A percentile compares a stretch with the other conserved stretches of the same genome.
These are phyloP conservation scores for Amblyjoppa proteus DNA, from an alignment of 2,888 invertebrate genomes.

Conservation along the genomic window DNA sequence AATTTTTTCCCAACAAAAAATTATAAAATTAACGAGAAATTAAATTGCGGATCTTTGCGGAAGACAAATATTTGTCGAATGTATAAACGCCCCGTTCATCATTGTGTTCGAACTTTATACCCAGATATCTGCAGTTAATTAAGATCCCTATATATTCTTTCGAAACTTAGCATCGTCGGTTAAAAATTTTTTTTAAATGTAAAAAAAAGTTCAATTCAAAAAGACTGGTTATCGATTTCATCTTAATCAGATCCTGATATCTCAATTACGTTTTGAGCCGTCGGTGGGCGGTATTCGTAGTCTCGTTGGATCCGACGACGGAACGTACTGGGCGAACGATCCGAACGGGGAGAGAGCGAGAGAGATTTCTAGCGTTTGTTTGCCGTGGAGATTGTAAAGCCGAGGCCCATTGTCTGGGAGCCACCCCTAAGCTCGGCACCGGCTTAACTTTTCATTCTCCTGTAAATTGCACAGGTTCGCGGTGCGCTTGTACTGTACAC, in stretches of 20 bases:
- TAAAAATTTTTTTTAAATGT: too few species aligned
- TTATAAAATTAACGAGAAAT: too few species aligned
- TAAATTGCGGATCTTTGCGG: too few species aligned
- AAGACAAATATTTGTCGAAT: too few species aligned
- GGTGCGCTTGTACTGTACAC: conserved; percentile 60
- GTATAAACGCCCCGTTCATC: too few species aligned
- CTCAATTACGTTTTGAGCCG: conserved; percentile 83
- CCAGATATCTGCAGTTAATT: too few species aligned
- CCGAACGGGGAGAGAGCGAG: conserved; percentile 36
- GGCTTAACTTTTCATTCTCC: conserved; percentile 85
- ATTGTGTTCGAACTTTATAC: too few species aligned
- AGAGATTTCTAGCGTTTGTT: conserved; percentile 79
- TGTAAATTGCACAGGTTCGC: conserved; percentile 83
- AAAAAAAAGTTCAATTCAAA: too few species aligned
- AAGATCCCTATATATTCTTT: too few species aligned
- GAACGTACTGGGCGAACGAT: conserved; percentile 32
- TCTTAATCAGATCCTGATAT: conserved; percentile 85
- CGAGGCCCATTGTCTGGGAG: conserved; percentile 75
- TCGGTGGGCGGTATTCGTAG: conserved; percentile 7
- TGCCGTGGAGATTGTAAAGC: conserved; percentile 84
- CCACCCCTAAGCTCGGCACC: conserved; percentile 82
- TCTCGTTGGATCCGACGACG: conserved; percentile 11
- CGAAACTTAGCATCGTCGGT: too few species aligned
- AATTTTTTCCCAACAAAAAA: too few species aligned
- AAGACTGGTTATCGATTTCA: conserved; percentile 81